Evolutionary conservation across 1,140 invertebrate species (phyloP), one percentile per base, ranked within the genome.

Genomic region (Camponotus vicinus): DNA sequence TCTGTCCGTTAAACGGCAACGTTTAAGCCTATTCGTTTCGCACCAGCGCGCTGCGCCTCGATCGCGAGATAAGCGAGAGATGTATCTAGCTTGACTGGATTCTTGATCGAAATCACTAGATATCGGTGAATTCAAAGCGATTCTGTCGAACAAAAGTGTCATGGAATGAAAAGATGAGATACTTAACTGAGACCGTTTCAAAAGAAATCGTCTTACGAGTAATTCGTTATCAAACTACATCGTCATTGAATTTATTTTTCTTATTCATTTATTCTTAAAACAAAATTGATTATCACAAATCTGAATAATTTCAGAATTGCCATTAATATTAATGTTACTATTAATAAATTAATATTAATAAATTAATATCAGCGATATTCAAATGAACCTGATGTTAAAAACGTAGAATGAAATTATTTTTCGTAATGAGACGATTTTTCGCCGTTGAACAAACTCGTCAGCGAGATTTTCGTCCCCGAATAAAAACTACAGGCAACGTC

Each of bases 21-120:
- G 67, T 59, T 82, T 57, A 83, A 57, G 52, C 66, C 78, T 59
- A 82, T 82, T 71, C 27, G 52, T 71, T 82, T 82, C 78, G 67
- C 78, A 40, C 77, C 77, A 80, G 34, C 64, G 77, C 52, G 15
- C 45, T 69, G 32, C 64, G n/a, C 9, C 77, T 80, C 67, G 77
- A 80, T 70, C 34, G 45, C 21, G 34, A 80, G 49, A 55, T 57
- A 69, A 34, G 34, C 13, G 8, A 13, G 5, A 27, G 77, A 45
- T 80, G 40, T 15, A 52, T 32, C 34, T 66, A 5, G 76, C 27
- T 9, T n/a, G 40, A 11, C 13, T 37, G 42, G 63, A 69, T 37
- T 18, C 64, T 69, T 37, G 45, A 52, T 67, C 42, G 7, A n/a
- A 15, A 79, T 79, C 42, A 27, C 7, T 45, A 27, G 34, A 66